Evolutionary conservation across 2,888 invertebrate species (phyloP), one percentile per base, ranked within the genome.

Genomic region (Hyles lineata): DNA sequence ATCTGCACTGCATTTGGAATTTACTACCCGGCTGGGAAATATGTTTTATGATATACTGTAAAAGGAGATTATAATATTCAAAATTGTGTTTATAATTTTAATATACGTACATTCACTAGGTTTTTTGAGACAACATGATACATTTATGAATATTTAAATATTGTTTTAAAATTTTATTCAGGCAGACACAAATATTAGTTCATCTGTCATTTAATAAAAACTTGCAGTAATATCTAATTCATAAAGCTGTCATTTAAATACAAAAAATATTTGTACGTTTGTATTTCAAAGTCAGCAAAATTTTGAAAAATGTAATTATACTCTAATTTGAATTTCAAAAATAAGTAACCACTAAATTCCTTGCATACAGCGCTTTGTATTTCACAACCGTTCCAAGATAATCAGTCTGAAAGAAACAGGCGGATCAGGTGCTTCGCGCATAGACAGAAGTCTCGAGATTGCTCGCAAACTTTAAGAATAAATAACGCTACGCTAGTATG

Each of bases 311-410:
- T 6, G 23, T 23, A 23, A 23, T 15, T 6, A 17, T 17, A 25
- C 15, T 3, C 17, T 17, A 67, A 2, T 43, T 15, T 15, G 43
- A 21, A 63, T 21, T 43, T 35, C 7, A 17, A 2, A 67, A 43
- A 23, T 50, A 43, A 67, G 23, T 43, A 21, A 23, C 86, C 89
- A 88, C 90, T 91, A 89, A 92, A 93, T 93, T 92, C 88, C 93
- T 92, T 93, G 93, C 93, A 93, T 92, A 93, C 91, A 92, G 89
- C 89, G 88, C 89, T 91, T 92, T 93, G 95, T 95, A 93, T 94
- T 95, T 93, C 90, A 91, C 91, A 94, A 95, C 94, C 94, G 92
- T 92, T 89, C 88, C 86, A 90, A 86, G 89, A 92, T 93, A 92
- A 91, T 92, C 91, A 91, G 92, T 91, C 89, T 86, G 85, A 85